Evolutionary conservation across 1,140 invertebrate species (phyloP).

Genomic region (Sweltsa coloradensis): DNA sequence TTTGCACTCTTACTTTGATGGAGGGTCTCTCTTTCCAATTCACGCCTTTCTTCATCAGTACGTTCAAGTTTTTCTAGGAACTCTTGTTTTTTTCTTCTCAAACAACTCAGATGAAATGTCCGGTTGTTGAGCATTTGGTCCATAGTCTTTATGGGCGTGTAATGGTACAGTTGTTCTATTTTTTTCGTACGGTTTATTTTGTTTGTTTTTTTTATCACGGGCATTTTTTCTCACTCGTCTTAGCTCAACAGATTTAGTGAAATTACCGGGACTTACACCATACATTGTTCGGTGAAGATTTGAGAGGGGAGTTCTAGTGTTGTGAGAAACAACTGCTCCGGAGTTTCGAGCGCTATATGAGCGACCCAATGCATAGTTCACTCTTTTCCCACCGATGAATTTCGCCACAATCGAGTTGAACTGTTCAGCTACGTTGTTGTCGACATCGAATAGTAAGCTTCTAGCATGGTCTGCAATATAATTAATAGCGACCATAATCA

Average conservation of each 20-base stretch:
- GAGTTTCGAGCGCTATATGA: constrained; percentile 23
- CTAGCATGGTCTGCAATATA: constrained; percentile 10
- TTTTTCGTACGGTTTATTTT: too few species aligned
- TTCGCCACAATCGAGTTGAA: constrained; percentile 26
- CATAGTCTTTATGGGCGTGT: constrained; percentile 16
- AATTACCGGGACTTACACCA: background rate
- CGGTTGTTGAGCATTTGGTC: constrained; percentile 14
- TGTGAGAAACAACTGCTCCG: constrained; percentile 22
- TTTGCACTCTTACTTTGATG: too few species aligned
- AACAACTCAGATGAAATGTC: constrained; percentile 9
- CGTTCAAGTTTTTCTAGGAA: background rate
- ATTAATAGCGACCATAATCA: background rate
- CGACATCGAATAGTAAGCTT: constrained; percentile 25
- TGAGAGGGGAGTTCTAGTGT: constrained; percentile 13
- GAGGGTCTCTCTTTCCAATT: too few species aligned
- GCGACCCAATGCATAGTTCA: constrained; percentile 20
- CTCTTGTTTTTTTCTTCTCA: background rate
- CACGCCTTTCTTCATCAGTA: background rate
- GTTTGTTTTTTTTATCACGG: background rate
- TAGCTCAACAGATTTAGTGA: constrained; percentile 1
- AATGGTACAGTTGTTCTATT: too few species aligned
- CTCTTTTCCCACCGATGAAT: constrained; percentile 26
- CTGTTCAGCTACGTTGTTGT: constrained; percentile 28
- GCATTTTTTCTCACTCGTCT: constrained; percentile 4
- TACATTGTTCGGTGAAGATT: background rate